Percentiles rank a stretch among this genome's conserved stretches.
These are phyloP conservation scores for Thunnus maccoyii DNA, from an alignment of 2,113 vertebrate species.

Conservation along the genomic window DNA sequence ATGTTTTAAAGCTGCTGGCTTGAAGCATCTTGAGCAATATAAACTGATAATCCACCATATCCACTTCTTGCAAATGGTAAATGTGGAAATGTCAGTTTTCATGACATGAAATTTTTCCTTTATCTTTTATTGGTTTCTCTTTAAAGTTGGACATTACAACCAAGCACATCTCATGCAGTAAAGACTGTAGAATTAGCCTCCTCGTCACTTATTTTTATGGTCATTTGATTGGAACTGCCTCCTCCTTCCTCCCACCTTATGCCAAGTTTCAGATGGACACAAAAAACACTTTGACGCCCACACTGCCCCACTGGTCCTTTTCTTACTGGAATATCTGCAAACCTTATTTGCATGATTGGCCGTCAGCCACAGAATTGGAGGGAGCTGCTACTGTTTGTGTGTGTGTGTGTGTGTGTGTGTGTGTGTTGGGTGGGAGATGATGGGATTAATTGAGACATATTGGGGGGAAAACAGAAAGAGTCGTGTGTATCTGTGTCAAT, in stretches of 20 bases:
- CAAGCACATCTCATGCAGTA: neutral
- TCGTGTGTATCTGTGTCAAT: neutral
- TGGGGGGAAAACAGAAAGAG: too few relatives aligned
- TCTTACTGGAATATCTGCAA: conserved; percentile 34
- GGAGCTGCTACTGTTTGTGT: neutral
- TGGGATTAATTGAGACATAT: neutral
- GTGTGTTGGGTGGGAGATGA: neutral
- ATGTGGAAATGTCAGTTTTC: too few relatives aligned
- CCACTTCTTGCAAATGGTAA: too few relatives aligned
- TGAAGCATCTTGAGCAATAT: too few relatives aligned
- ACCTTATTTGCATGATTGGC: conserved; percentile 44
- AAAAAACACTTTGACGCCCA: conserved; percentile 18
- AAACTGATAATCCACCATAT: too few relatives aligned
- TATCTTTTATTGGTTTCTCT: too few relatives aligned
- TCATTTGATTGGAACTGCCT: conserved; percentile 11
- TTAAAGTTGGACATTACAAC: neutral
- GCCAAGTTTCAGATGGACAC: conserved; percentile 14
- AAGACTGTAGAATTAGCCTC: neutral
- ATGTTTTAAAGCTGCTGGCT: neutral
- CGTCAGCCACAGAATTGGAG: conserved; percentile 15
- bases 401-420: neutral
- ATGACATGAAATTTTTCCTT: too few relatives aligned
- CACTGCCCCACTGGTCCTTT: conserved; percentile 8
- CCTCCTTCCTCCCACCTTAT: conserved; percentile 27
- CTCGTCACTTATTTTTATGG: neutral